Base-by-base conservation (phyloP, 2,888 invertebrate species). In the Rosalia funebris region DNA sequence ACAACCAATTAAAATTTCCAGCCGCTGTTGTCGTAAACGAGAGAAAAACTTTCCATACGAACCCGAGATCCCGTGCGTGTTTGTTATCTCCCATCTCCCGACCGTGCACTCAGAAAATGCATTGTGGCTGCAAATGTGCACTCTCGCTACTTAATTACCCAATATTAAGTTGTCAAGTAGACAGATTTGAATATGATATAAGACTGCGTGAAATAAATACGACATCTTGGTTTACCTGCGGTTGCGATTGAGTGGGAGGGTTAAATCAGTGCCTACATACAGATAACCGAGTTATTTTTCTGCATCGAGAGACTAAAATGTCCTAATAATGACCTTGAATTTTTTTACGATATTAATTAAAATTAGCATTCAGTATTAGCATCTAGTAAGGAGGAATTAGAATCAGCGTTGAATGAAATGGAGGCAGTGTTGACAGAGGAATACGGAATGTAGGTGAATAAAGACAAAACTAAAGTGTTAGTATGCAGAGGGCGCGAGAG, bases 141-240 rank as follows among this genome's bases (percentile, higher is more conserved):
- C 41, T 52, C 41, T 42, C 47, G 41, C 42, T 48, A 41, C 46
- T 47, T 59, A 59, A 54, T 59, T 59, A 48, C 53, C 54, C 45
- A 59, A 59, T 59, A 59, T 59, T 59, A 54, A 47, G 53, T 54
- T 57, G 57, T 57, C 57, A 57, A 15, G 44, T 17, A 12, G 31
- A 41, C n/a, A 31, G 44, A 50, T 48, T 44, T 36, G 44, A 50
- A 25, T 48, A 11, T 36, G 48, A 57, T 62, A 55, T 55, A 59
- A 60, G 54, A 57, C 9, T 7, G 25, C 20, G 11, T 19, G 16
- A 32, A 46, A 16, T 16, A 16, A 46, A 15, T 46, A 12, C 14
- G 46, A 46, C 46, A 46, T 19, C 44, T 44, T 12, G 10, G 19
- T 17, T 7, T 17, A 19, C 41, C 19, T 41, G 16, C 15, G 41